Percentiles rank a stretch among this genome's conserved stretches.
Evolutionary conservation across 35 echinoderm and acorn worm genomes (phyloP).

Genomic region (Apostichopus japonicus): DNA sequence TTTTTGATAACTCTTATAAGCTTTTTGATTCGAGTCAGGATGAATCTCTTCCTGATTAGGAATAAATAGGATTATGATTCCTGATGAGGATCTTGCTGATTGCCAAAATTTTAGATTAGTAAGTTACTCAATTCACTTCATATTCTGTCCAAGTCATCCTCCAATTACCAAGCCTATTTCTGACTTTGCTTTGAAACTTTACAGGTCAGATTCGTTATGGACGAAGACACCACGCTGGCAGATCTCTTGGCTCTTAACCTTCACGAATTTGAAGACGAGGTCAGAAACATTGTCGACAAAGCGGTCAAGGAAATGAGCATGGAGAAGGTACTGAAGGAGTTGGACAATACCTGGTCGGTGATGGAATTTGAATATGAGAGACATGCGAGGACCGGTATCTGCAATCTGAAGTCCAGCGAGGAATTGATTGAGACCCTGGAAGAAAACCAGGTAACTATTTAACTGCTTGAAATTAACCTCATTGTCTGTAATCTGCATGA

Average conservation of each 20-base stretch:
- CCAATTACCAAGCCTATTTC: too few relatives aligned
- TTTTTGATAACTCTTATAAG: too few relatives aligned
- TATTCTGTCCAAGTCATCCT: too few relatives aligned
- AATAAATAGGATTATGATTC: too few relatives aligned
- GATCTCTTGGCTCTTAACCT: slow-evolving; percentile 98
- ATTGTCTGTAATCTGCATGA: too few relatives aligned
- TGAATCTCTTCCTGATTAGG: too few relatives aligned
- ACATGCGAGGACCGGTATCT: slow-evolving; percentile 80
- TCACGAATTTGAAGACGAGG: slow-evolving; percentile 99
- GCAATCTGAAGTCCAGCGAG: slow-evolving; percentile 85
- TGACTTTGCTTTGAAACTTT: background rate
- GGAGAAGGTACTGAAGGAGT: slow-evolving; percentile 98
- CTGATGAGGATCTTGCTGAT: too few relatives aligned
- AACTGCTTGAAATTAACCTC: background rate
- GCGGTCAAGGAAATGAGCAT: slow-evolving; percentile 99
- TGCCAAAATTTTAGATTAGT: too few relatives aligned
- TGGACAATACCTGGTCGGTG: slow-evolving; percentile 92
- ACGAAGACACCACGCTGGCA: slow-evolving; percentile 85
- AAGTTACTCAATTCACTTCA: too few relatives aligned
- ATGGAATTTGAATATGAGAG: slow-evolving; percentile 99
- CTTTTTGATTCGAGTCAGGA: too few relatives aligned
- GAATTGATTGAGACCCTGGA: slow-evolving; percentile 98
- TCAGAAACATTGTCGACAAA: slow-evolving; percentile 97
- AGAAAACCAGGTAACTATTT: slow-evolving; percentile 88
- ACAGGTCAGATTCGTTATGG: slow-evolving; percentile 95